Evolutionary conservation across 2,113 vertebrate species (phyloP).

Genomic region (Prionailurus viverrinus): DNA sequence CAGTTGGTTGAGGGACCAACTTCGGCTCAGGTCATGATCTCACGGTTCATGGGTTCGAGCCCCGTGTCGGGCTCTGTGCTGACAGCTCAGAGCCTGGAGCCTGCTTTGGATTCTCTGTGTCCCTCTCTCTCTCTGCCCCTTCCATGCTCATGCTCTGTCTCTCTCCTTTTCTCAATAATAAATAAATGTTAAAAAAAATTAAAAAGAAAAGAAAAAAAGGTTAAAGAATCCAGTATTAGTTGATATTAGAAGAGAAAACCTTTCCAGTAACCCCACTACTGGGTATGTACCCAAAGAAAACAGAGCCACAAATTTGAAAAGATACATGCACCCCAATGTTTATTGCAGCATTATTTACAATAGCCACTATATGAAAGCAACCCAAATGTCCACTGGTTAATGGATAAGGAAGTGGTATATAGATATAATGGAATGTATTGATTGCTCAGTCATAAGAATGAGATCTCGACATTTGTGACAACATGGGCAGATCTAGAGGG

Average conservation of each 20-base stretch:
- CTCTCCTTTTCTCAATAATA: no score
- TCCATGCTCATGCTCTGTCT: no score
- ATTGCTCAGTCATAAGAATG: background rate
- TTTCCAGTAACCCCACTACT: background rate
- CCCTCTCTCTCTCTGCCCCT: no score
- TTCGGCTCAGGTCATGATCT: no score
- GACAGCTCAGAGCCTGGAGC: no score
- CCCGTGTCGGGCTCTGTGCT: no score
- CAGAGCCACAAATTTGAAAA: background rate
- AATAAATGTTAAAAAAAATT: no score
- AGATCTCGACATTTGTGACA: background rate
- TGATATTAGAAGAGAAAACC: background rate
- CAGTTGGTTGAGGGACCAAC: no score
- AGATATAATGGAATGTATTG: background rate
- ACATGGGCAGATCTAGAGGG: background rate
- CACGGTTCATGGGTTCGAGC: no score
- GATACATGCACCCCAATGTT: background rate
- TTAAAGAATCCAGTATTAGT: background rate
- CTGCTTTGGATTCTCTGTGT: no score
- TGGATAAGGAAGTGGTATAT: background rate
- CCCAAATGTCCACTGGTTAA: background rate
- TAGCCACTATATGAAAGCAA: background rate
- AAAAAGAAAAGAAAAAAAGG: background rate
- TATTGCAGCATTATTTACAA: background rate
- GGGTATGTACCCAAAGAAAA: background rate